phyloP scores from a whole-genome alignment of 2,888 invertebrate species.

The Coelogynopora nodosa region DNA sequence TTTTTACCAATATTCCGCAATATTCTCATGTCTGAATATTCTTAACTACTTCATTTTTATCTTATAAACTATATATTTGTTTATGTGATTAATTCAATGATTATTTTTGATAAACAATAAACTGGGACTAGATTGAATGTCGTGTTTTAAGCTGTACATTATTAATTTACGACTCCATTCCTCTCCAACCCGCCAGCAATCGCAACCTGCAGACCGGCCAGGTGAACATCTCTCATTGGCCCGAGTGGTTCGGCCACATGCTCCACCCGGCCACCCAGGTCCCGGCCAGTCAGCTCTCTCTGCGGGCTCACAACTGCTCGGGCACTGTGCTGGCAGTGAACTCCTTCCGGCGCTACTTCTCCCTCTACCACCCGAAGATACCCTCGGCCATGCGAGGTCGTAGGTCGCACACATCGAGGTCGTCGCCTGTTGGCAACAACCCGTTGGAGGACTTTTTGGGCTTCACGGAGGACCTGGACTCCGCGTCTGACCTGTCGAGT shows the following conservation, averaged over 20 bases:
- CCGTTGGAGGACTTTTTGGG: background rate
- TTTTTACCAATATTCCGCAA: too few relatives aligned
- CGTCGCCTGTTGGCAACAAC: too few relatives aligned
- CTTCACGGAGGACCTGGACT: background rate
- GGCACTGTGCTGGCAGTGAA: slow-evolving; percentile 86
- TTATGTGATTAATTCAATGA: too few relatives aligned
- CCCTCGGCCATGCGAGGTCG: slow-evolving; percentile 18
- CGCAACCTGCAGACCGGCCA: background rate
- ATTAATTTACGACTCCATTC: too few relatives aligned
- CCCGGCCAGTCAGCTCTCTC: slow-evolving; percentile 78
- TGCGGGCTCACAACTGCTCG: slow-evolving; percentile 86
- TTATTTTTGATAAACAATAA: too few relatives aligned
- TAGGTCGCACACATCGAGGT: background rate
- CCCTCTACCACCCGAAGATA: slow-evolving; percentile 76
- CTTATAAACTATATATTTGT: too few relatives aligned
- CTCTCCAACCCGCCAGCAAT: too few relatives aligned
- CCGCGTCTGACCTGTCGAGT: background rate
- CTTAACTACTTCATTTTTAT: too few relatives aligned
- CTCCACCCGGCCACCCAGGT: slow-evolving; percentile 86
- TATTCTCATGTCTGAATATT: too few relatives aligned
- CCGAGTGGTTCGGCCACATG: slow-evolving; percentile 80
- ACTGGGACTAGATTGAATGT: too few relatives aligned
- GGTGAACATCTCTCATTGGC: slow-evolving; percentile 62
- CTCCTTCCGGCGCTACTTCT: slow-evolving; percentile 93
- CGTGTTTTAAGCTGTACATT: too few relatives aligned